phyloP scores from a whole-genome alignment of 2,797 vertebrate species.

The Parauchenoglanis punctatus region DNA sequence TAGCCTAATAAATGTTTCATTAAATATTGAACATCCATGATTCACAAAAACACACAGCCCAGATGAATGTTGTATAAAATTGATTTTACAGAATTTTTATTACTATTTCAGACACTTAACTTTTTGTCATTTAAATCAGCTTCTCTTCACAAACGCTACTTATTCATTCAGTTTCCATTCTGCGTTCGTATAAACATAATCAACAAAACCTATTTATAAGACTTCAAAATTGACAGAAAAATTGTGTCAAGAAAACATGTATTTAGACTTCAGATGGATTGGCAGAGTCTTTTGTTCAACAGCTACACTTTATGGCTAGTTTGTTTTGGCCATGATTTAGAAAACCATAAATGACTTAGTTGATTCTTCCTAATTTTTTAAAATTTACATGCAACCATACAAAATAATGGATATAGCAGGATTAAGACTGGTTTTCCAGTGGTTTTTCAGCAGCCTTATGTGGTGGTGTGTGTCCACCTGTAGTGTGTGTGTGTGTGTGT shows the following conservation, averaged over 20 bases:
- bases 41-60: neutral
- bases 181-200: neutral
- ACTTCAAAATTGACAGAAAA: neutral
- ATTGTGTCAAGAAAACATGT: neutral
- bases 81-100: neutral
- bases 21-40: neutral
- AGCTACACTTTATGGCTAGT: neutral
- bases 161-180: neutral
- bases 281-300: neutral
- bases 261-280: neutral
- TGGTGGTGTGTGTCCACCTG: constrained; percentile 52
- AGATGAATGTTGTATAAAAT: neutral
- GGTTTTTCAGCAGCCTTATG: constrained; percentile 35
- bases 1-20: constrained; percentile 21
- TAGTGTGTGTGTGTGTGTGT: constrained; percentile 28
- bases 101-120: neutral
- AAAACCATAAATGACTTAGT: neutral
- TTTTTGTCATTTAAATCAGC: neutral
- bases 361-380: neutral
- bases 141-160: neutral
- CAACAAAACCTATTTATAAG: neutral
- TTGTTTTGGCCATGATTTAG: neutral
- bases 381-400: neutral
- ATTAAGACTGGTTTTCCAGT: neutral
- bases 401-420: neutral